phyloP scores from a whole-genome alignment of 2,113 vertebrate genomes.

The Formicarius rufipectus region DNA sequence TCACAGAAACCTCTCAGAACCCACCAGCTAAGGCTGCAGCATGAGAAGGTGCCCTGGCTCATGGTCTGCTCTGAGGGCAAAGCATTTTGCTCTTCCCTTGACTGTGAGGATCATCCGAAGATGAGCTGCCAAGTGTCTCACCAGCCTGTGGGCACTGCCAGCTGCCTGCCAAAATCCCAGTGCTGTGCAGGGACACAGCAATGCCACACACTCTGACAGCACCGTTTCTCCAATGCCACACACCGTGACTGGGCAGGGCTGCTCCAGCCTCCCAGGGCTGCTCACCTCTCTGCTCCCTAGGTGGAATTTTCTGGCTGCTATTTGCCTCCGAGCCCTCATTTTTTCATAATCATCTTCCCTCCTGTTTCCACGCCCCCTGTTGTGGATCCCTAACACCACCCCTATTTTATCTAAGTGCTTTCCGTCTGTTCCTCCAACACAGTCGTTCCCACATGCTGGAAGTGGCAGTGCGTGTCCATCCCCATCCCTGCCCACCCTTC shows the following conservation, averaged over 20 bases:
- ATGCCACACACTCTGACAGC: background rate
- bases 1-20: background rate
- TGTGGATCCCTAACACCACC: background rate
- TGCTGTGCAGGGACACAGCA: background rate
- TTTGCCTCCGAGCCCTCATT: background rate
- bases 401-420: background rate
- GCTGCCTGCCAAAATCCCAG: background rate
- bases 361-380: background rate
- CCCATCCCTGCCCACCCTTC: background rate
- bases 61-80: background rate
- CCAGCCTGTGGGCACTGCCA: background rate
- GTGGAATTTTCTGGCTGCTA: background rate
- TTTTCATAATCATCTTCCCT: background rate
- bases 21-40: background rate
- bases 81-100: background rate
- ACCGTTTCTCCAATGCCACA: background rate
- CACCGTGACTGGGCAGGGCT: accelerated
- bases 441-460: background rate
- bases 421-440: background rate
- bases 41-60: background rate
- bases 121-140: background rate
- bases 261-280: accelerated
- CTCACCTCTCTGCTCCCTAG: background rate
- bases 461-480: background rate
- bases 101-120: background rate